Base-by-base conservation (phyloP, 2,797 vertebrate genomes). In the Lophius americanus region DNA sequence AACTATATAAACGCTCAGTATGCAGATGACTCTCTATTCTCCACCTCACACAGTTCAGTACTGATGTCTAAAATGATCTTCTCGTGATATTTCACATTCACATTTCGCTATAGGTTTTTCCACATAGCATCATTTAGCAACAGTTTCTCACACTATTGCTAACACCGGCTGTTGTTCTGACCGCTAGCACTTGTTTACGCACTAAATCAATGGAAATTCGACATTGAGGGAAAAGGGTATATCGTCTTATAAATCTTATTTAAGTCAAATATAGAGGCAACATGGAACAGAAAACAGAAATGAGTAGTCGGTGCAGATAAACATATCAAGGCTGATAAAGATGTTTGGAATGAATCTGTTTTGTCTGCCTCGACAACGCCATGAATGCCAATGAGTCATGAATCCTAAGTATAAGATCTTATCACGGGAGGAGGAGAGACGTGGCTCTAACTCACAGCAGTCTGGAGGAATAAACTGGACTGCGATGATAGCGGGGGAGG, bases 311-410 rank as follows among this genome's bases (percentile, higher is more conserved):
- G 8, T 6, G 13, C 32, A 58, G 33, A 61, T 4, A 42, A 55
- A 37, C 37, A 60, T 62, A 76, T 64, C 51, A 46, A 72, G 7
- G 72, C 48, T 32, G 59, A 51, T n/a, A 48, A 41, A 69, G 8
- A 76, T 60, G 67, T 71, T 61, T 75, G 57, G 2, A 57, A 69
- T 60, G 55, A 59, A 57, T 88, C 81, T 86, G 49, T 88, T 79
- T 55, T 54, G 72, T 54, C 54, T 73, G 60, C 60, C 66, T 64
- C 38, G 32, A 70, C 3, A 50, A 66, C 48, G 49, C n/a, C 11
- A 9, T 70, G 48, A 74, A 73, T 72, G 66, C 59, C 48, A 41
- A 6, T 61, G 71, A 68, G 60, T 81, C 66, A 75, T 48, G 70
- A 42, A 70, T 51, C 41, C 67, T 66, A 63, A 66, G 64, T 65